These are phyloP conservation scores for Hemicrepidius hirtus DNA, from an alignment of 2,888 invertebrate genomes.

Conservation along the genomic window DNA sequence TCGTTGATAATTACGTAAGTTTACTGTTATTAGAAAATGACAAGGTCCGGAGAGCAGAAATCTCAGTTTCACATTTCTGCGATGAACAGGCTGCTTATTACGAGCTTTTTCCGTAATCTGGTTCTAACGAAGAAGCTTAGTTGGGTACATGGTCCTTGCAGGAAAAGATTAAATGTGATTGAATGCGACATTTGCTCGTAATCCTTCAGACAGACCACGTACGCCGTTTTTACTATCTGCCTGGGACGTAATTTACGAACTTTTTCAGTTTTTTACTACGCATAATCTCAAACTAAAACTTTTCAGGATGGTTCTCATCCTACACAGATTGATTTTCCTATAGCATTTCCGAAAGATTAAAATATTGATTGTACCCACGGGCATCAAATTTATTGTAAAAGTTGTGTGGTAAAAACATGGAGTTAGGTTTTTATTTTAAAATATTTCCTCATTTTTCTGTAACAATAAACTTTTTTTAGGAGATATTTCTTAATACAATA, in stretches of 20 bases:
- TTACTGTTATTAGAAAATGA: background rate
- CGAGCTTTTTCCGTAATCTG: conserved; percentile 21
- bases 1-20: too few species aligned
- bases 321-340: too few species aligned
- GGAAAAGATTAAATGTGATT: conserved; percentile 31
- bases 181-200: conserved; percentile 29
- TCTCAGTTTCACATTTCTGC: conserved; percentile 4
- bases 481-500: too few species aligned
- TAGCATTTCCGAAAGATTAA: too few species aligned
- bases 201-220: conserved; percentile 8
- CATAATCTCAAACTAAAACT: too few species aligned
- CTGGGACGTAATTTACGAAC: background rate
- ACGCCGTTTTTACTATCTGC: conserved; percentile 2
- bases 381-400: too few species aligned
- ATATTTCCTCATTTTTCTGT: too few species aligned
- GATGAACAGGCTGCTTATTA: conserved; percentile 20
- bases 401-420: too few species aligned
- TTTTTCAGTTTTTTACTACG: background rate
- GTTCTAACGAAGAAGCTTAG: conserved; percentile 11
- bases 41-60: background rate
- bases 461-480: too few species aligned
- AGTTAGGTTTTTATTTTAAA: too few species aligned
- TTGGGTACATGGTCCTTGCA: conserved; percentile 18
- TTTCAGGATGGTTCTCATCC: too few species aligned
- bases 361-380: too few species aligned